Evolutionary conservation across 2,888 invertebrate genomes (phyloP).

Genomic region (Leptinotarsa rubiginosa): DNA sequence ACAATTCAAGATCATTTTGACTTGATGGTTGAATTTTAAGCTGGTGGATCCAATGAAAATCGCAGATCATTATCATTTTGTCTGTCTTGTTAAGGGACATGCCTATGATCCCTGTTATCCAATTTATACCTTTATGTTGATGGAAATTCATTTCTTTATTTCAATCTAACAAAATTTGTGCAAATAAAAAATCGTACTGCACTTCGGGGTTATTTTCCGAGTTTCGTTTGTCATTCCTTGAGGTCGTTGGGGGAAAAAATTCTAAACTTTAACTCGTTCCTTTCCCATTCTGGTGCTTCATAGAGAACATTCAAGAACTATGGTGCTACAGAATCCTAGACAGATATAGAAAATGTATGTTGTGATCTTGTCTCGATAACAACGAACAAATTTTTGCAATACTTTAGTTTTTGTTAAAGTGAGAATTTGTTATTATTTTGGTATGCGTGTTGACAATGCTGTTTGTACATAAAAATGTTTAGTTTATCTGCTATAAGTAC

Average conservation of each 20-base stretch:
- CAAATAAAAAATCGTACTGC: neutral
- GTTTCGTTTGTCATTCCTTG: conserved; percentile 14
- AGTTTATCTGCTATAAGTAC: conserved; percentile 59
- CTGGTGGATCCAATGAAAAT: too few relatives aligned
- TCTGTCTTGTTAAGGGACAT: too few relatives aligned
- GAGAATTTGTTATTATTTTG: conserved; percentile 52
- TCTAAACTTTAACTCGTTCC: conserved; percentile 65
- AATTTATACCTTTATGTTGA: too few relatives aligned
- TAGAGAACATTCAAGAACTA: conserved; percentile 59
- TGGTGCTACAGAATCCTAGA: conserved; percentile 64
- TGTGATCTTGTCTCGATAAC: conserved; percentile 55
- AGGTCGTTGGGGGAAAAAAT: neutral
- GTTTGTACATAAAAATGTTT: conserved; percentile 57
- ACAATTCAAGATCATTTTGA: too few relatives aligned
- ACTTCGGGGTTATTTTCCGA: conserved; percentile 37
- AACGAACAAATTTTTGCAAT: conserved; percentile 60
- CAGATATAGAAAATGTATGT: conserved; percentile 46
- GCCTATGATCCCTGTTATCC: too few relatives aligned
- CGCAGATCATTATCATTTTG: too few relatives aligned
- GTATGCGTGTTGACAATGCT: conserved; percentile 55
- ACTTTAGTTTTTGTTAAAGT: conserved; percentile 54
- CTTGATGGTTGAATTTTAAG: too few relatives aligned
- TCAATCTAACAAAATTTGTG: too few relatives aligned
- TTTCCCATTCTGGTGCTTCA: conserved; percentile 63
- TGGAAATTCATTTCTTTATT: too few relatives aligned